Conservation (phyloP, 1,140 invertebrate genomes). For the Eumaeus atala region DNA sequence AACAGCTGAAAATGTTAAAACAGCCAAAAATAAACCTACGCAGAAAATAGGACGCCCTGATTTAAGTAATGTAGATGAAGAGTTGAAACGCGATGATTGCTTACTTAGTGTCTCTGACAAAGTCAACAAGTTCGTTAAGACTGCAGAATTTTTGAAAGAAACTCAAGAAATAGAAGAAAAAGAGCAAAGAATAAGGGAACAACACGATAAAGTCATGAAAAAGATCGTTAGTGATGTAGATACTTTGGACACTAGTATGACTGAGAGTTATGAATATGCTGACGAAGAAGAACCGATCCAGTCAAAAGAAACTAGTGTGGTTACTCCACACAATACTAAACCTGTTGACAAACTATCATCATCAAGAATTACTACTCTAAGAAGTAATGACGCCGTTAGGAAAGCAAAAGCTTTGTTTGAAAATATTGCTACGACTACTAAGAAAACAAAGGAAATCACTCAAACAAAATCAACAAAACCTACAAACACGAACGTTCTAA, state of each 20-base stretch:
- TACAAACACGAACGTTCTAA: conserved; percentile 60
- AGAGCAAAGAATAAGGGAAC: conserved; percentile 63
- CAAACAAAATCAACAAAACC: conserved; percentile 47
- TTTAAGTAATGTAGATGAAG: conserved; percentile 73
- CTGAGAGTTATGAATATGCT: not conserved
- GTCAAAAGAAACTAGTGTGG: conserved; percentile 24
- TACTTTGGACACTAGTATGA: conserved; percentile 25
- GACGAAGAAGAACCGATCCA: conserved; percentile 24
- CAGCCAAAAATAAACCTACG: conserved; percentile 52
- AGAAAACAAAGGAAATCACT: conserved; percentile 41
- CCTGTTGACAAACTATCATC: conserved; percentile 36
- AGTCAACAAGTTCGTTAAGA: conserved; percentile 76
- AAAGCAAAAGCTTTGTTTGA: conserved; percentile 81
- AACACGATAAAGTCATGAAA: conserved; percentile 59
- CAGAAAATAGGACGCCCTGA: conserved; percentile 69
- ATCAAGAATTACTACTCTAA: conserved; percentile 62
- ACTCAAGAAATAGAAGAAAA: conserved; percentile 52
- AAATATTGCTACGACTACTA: conserved; percentile 71
- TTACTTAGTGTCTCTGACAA: conserved; percentile 77
- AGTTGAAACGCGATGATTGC: conserved; percentile 74
- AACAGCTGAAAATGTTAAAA: conserved; percentile 76
- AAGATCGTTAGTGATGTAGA: conserved; percentile 45
- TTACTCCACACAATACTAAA: conserved; percentile 33
- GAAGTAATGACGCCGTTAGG: conserved; percentile 77
- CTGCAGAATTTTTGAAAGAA: conserved; percentile 69